Percentiles rank a stretch among this genome's conserved stretches.
Evolutionary conservation across 2,797 vertebrate genomes (phyloP).

Genomic region (Hippopotamyrus pictus): DNA sequence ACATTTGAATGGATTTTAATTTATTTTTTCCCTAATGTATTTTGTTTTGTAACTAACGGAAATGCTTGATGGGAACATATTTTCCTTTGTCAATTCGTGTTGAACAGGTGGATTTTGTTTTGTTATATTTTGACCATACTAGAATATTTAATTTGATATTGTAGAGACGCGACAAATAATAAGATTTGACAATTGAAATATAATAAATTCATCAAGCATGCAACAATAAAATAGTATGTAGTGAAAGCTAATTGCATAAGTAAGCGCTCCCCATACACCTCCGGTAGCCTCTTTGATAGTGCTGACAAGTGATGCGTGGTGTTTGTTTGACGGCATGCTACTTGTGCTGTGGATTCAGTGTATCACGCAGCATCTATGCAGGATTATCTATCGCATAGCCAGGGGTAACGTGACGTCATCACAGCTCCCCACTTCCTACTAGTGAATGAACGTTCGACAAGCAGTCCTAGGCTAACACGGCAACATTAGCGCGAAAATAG

Average conservation of each 20-base stretch:
- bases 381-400: neutral
- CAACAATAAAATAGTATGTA: neutral
- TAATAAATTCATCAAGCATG: neutral
- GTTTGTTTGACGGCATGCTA: neutral
- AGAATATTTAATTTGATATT: neutral
- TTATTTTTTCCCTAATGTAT: neutral
- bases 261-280: neutral
- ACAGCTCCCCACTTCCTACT: neutral
- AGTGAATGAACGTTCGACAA: neutral
- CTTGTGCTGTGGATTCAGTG: neutral
- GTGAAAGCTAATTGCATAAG: neutral
- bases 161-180: neutral
- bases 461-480: neutral
- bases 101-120: neutral
- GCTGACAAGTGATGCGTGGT: neutral
- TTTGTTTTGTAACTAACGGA: neutral
- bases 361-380: neutral
- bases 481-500: neutral
- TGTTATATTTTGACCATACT: neutral
- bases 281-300: neutral
- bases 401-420: neutral
- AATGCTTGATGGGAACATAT: neutral
- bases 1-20: neutral
- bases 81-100: neutral
- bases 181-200: neutral